Evolutionary conservation across 2,797 vertebrate genomes (phyloP).

Genomic region (Crypturellus tataupa): DNA sequence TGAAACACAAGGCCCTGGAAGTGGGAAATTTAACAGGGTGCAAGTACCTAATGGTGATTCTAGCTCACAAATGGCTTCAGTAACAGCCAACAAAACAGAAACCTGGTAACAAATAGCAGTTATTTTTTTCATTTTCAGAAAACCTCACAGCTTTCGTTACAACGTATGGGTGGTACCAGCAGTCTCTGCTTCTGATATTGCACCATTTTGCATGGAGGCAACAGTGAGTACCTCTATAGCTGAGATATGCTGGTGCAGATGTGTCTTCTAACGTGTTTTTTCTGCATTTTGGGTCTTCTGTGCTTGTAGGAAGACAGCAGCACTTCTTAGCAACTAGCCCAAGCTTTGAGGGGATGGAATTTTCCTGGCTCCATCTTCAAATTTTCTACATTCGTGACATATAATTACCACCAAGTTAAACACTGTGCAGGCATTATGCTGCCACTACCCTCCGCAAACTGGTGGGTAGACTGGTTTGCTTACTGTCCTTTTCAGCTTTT

Average conservation of each 20-base stretch:
- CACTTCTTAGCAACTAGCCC: not conserved
- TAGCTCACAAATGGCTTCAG: not conserved
- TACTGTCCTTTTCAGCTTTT: conserved; percentile 34
- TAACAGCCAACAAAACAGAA: not conserved
- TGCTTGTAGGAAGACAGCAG: not conserved
- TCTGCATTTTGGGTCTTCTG: not conserved
- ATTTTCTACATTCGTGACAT: not conserved
- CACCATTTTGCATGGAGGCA: not conserved
- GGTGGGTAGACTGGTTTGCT: conserved; percentile 48
- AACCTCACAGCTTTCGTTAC: not conserved
- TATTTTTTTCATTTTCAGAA: not conserved
- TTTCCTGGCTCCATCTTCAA: conserved; percentile 20
- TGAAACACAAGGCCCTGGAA: not conserved
- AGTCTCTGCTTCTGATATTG: not conserved
- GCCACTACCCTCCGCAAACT: not conserved
- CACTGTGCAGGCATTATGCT: not conserved
- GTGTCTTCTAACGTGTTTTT: not conserved
- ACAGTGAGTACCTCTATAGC: not conserved
- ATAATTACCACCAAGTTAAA: conserved; percentile 22
- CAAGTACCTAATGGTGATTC: not conserved
- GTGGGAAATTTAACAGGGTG: not conserved
- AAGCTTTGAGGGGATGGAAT: not conserved
- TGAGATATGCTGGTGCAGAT: not conserved
- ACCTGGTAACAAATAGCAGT: not conserved
- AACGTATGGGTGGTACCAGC: not conserved